A percentile compares a stretch with the other conserved stretches of the same genome.
These are phyloP conservation scores for Eospalax fontanierii DNA, from an alignment of 2,797 vertebrate species.

Conservation along the genomic window DNA sequence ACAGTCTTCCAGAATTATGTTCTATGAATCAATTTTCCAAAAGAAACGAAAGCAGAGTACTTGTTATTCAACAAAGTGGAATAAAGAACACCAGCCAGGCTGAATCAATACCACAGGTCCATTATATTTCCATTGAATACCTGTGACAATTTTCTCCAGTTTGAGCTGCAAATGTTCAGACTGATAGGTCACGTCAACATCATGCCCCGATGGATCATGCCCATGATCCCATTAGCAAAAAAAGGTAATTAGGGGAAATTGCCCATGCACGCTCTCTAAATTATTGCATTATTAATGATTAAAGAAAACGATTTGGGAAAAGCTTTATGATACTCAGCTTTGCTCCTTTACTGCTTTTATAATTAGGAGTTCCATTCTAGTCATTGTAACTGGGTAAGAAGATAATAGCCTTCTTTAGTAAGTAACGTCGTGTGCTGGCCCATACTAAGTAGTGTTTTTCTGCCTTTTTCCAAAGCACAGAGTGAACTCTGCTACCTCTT, in stretches of 20 bases:
- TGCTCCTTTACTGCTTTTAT: too few relatives aligned
- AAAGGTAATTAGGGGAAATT: neutral
- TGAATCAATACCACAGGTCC: neutral
- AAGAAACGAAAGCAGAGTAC: neutral
- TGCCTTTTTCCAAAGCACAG: neutral
- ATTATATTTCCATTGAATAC: neutral
- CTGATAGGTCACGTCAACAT: neutral
- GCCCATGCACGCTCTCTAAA: neutral
- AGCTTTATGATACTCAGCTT: neutral
- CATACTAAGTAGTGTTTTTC: neutral
- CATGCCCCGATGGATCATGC: neutral
- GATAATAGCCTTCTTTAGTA: neutral
- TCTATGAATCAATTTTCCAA: neutral
- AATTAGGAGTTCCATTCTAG: neutral
- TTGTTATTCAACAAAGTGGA: neutral
- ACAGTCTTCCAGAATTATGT: neutral
- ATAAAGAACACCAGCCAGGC: neutral
- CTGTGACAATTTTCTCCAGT: slow-evolving; percentile 30
- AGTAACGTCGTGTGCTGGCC: neutral
- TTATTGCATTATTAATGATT: neutral
- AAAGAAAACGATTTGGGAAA: slow-evolving; percentile 8
- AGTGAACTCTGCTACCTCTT: neutral
- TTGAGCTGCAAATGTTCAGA: slow-evolving; percentile 7
- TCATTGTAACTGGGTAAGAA: neutral
- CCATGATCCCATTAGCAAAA: slow-evolving; percentile 1